Evolutionary conservation across 2,888 invertebrate species (phyloP).

Genomic region (Pachliopta kotzebuea): DNA sequence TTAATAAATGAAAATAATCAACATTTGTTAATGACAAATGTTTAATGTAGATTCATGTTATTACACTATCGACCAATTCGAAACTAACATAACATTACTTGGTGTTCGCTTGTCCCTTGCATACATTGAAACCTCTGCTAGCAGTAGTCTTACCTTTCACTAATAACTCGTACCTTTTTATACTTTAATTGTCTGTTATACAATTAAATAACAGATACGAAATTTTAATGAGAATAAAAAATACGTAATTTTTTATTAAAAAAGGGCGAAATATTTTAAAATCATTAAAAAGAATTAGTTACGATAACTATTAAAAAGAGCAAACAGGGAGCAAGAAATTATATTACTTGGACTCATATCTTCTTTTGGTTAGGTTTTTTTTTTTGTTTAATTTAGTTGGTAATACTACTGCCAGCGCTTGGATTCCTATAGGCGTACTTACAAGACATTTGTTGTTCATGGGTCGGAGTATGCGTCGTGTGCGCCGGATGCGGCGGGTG

Average conservation of each 20-base stretch:
- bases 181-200: too few relatives aligned
- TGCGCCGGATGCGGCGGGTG: conserved; percentile 37
- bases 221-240: too few relatives aligned
- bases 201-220: too few relatives aligned
- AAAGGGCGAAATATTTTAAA: background rate
- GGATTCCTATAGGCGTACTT: conserved; percentile 47
- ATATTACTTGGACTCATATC: background rate
- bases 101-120: background rate
- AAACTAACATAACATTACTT: background rate
- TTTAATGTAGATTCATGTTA: background rate
- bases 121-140: background rate
- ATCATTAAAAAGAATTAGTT: background rate
- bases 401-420: background rate
- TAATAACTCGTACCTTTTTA: background rate
- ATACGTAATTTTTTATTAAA: too few relatives aligned
- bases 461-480: conserved; percentile 40
- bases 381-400: background rate
- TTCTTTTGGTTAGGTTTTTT: background rate
- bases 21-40: conserved; percentile 15
- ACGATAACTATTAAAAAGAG: background rate
- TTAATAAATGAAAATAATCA: background rate
- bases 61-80: background rate
- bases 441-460: conserved; percentile 64
- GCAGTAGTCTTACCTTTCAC: background rate
- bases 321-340: background rate